These are phyloP conservation scores for Lophotriccus pileatus DNA, from an alignment of 2,797 vertebrate species.

Conservation along the genomic window DNA sequence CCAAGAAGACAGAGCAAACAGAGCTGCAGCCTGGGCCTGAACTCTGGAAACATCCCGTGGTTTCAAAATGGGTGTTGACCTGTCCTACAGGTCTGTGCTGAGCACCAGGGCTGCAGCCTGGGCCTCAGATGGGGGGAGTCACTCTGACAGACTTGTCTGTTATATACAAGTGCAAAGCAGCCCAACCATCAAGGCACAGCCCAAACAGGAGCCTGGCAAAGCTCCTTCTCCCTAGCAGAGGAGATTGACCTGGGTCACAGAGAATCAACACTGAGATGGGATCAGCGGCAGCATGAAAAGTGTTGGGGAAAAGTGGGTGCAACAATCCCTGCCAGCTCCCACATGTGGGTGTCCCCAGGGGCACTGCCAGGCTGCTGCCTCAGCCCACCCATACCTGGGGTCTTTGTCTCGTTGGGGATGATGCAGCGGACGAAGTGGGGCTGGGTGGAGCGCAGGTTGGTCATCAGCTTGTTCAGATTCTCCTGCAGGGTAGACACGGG, in stretches of 20 bases:
- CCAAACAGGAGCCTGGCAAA: neutral
- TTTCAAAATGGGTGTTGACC: fast-evolving
- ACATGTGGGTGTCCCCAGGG: neutral
- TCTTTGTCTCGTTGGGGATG: conserved; percentile 92
- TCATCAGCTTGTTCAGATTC: conserved; percentile 93
- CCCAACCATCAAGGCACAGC: neutral
- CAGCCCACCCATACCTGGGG: conserved; percentile 79
- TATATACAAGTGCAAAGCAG: neutral
- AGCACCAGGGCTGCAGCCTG: neutral
- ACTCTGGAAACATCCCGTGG: fast-evolving
- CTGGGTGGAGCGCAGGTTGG: conserved; percentile 89
- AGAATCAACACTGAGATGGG: neutral
- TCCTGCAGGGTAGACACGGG: conserved; percentile 75
- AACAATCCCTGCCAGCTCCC: neutral
- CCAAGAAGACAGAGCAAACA: neutral
- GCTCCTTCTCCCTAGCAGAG: neutral
- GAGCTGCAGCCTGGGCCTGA: neutral
- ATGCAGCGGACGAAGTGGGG: conserved; percentile 94
- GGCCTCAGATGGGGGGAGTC: neutral
- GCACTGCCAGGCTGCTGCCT: neutral
- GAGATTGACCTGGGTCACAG: neutral
- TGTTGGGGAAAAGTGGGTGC: neutral
- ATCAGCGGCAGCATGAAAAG: neutral
- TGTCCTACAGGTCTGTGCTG: neutral
- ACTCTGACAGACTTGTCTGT: neutral